Evolutionary conservation across 2,113 vertebrate genomes (phyloP).

Genomic region (Suricata suricatta): DNA sequence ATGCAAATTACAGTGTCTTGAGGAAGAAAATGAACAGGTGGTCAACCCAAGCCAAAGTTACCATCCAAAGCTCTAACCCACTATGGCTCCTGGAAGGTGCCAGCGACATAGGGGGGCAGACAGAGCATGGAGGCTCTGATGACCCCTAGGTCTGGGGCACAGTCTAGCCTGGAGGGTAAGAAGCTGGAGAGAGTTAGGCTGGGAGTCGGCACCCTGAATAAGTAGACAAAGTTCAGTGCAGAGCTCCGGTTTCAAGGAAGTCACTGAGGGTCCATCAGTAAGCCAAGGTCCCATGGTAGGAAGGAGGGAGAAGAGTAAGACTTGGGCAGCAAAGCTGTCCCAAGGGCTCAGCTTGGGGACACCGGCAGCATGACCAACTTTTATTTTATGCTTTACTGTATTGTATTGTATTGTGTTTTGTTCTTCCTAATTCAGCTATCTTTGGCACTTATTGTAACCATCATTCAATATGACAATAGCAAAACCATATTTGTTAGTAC

Average conservation of each 20-base stretch:
- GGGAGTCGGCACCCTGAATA: neutral
- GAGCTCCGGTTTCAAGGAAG: neutral
- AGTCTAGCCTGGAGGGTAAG: neutral
- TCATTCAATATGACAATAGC: neutral
- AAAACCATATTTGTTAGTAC: neutral
- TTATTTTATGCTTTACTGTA: no score
- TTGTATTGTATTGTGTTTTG: neutral
- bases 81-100: no score
- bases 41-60: neutral
- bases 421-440: neutral
- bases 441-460: neutral
- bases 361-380: neutral
- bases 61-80: neutral
- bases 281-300: fast-evolving
- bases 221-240: neutral
- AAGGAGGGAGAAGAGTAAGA: neutral
- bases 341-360: neutral
- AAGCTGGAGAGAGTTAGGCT: neutral
- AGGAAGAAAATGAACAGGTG: neutral
- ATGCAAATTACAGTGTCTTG: neutral
- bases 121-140: fast-evolving
- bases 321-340: neutral
- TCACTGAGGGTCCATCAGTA: neutral
- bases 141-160: neutral
- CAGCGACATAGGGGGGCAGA: fast-evolving